phyloP scores from a whole-genome alignment of 2,797 vertebrate genomes.

The Pantherophis alleghaniensis region DNA sequence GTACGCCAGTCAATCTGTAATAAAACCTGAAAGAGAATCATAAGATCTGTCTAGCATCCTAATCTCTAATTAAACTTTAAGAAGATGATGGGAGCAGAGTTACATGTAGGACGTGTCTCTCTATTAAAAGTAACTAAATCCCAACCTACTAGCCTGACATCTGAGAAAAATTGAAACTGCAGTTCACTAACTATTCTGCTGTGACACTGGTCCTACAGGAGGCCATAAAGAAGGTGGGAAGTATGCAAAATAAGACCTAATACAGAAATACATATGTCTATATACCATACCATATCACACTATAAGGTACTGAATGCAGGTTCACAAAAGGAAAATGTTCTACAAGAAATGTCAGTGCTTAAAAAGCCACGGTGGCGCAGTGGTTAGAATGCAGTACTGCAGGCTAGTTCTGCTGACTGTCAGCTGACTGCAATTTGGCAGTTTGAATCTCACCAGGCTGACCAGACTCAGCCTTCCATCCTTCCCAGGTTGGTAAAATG shows the following conservation, averaged over 20 bases:
- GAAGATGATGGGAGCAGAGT: constrained; percentile 23
- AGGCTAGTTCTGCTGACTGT: no score
- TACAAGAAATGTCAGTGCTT: neutral
- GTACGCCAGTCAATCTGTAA: neutral
- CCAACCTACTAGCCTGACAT: constrained; percentile 14
- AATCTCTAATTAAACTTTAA: constrained; percentile 42
- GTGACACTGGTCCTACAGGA: neutral
- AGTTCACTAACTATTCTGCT: constrained; percentile 12
- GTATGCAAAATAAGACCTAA: neutral
- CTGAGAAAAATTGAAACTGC: constrained; percentile 19
- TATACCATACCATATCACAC: neutral
- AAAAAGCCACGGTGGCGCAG: no score
- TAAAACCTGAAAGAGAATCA: neutral
- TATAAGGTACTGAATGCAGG: neutral
- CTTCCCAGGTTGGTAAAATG: no score
- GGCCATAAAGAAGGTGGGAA: neutral
- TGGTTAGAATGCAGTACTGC: no score
- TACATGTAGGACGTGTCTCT: constrained; percentile 3
- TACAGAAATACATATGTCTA: neutral
- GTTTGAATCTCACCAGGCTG: no score
- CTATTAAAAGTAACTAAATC: constrained; percentile 23
- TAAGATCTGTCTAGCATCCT: neutral
- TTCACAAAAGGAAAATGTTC: neutral
- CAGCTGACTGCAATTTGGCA: no score
- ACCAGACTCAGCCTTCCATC: no score